Evolutionary conservation across 2,797 vertebrate genomes (phyloP).

Genomic region (Pipistrellus pygmaeus): DNA sequence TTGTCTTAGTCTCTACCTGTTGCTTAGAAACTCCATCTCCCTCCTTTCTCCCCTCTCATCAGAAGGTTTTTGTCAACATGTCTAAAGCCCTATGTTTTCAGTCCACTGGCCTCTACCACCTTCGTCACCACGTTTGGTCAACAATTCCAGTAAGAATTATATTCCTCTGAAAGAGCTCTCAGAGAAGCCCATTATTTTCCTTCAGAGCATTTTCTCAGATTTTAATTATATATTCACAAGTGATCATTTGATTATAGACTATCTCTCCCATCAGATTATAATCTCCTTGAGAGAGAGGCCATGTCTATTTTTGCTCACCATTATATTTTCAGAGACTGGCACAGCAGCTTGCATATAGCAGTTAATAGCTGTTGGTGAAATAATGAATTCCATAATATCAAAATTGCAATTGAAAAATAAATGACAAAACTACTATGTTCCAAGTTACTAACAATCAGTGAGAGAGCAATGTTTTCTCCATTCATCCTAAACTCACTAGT

Average conservation of each 20-base stretch:
- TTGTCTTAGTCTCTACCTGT: neutral
- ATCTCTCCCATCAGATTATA: neutral
- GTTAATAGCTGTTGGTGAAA: neutral
- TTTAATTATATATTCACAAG: neutral
- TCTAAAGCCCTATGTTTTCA: neutral
- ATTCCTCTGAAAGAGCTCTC: neutral
- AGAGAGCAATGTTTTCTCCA: neutral
- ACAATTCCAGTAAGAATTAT: neutral
- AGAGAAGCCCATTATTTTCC: neutral
- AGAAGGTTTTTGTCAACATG: neutral
- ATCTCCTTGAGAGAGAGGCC: neutral
- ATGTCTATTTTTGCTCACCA: neutral
- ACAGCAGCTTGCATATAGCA: neutral
- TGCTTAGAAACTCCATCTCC: neutral
- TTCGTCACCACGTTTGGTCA: neutral
- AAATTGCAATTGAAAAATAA: neutral
- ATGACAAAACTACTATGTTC: neutral
- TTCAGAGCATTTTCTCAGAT: neutral
- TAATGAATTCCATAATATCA: neutral
- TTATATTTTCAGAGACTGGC: neutral
- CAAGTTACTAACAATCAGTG: neutral
- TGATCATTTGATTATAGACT: neutral
- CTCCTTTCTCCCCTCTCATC: neutral
- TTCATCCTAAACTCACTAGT: neutral
- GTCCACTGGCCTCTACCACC: neutral